Evolutionary conservation across 1,140 invertebrate species (phyloP), one percentile per base, ranked within the genome.

Genomic region (Anadara kagoshimensis): DNA sequence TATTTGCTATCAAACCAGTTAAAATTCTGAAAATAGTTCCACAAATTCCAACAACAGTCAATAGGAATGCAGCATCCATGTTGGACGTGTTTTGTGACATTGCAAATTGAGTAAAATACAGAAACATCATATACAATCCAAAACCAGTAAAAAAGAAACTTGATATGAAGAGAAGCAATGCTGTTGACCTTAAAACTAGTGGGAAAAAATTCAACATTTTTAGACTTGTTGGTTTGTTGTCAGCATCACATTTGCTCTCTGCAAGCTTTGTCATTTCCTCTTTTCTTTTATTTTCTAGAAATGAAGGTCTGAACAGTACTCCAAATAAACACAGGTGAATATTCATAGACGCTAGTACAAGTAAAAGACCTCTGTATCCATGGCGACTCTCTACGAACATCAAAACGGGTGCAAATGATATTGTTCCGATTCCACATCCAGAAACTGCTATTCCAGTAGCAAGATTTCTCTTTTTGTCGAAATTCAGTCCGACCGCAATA

Each of bases 41-140:
- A 47, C 36, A 56, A 16, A 64, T 45, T n/a, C 69, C 69, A 2
- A 61, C 56, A 2, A 70, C n/a, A 18, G 69, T 63, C 5, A 70
- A 29, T 18, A 53, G 58, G 18, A 26, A 53, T 36, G 69, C 10
- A 1, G 45, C 61, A 14, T 57, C 29, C 2, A 14, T 20, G 26
- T 53, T 41, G 5, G 18, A 12, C 16, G 59, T 29, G n/a, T 51
- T 41, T 12, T 63, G 45, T n/a, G 53, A 12, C 4, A 70, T 44
- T 20, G 53, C 59, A 56, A 56, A 64, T 24, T 45, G 54, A 41
- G 69, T 58, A 44, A 70, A 70, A 56, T 70, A 49, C n/a, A 70
- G 10, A 63, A 54, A 70, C 16, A 70, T 62, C 11, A 64, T n/a
- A 47, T 44, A 70, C 10, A 62, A 56, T 41, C 69, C 69, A 41